These are phyloP conservation scores for Smittia aterrima DNA, from an alignment of 2,888 invertebrate genomes.

Conservation along the genomic window DNA sequence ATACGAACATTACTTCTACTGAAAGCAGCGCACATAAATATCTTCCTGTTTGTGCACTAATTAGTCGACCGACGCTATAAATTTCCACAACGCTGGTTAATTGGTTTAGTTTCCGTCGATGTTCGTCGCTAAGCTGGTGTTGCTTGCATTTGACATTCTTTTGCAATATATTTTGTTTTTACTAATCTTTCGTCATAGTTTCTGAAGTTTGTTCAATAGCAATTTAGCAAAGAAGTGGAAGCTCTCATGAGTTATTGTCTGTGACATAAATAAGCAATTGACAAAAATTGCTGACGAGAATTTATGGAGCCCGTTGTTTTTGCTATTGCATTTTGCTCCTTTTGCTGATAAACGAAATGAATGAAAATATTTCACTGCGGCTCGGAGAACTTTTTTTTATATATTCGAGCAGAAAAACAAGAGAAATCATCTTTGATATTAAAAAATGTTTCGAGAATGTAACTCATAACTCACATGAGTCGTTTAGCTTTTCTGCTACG, in stretches of 20 bases:
- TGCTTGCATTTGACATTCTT: not conserved
- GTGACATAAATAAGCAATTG: constrained; percentile 32
- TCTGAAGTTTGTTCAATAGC: constrained; percentile 27
- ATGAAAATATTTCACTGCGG: not conserved
- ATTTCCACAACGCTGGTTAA: constrained; percentile 17
- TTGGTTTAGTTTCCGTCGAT: constrained; percentile 16
- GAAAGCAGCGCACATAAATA: not conserved
- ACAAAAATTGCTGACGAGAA: constrained; percentile 31
- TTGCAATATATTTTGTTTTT: not conserved
- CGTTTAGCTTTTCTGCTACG: not conserved
- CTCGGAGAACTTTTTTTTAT: not conserved
- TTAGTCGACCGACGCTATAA: constrained; percentile 18
- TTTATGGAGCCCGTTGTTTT: not conserved
- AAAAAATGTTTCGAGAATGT: not conserved
- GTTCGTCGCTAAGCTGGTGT: not conserved
- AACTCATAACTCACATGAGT: not conserved
- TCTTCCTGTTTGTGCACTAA: constrained; percentile 28
- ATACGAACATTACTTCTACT: not conserved
- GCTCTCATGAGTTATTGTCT: constrained; percentile 6
- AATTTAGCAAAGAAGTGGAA: constrained; percentile 25
- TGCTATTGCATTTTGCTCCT: not conserved
- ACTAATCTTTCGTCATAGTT: not conserved
- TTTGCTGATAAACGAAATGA: not conserved
- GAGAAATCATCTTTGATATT: not conserved
- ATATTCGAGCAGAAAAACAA: not conserved